These are phyloP conservation scores for Chamaea fasciata DNA, from an alignment of 2,113 vertebrate genomes.

Conservation along the genomic window DNA sequence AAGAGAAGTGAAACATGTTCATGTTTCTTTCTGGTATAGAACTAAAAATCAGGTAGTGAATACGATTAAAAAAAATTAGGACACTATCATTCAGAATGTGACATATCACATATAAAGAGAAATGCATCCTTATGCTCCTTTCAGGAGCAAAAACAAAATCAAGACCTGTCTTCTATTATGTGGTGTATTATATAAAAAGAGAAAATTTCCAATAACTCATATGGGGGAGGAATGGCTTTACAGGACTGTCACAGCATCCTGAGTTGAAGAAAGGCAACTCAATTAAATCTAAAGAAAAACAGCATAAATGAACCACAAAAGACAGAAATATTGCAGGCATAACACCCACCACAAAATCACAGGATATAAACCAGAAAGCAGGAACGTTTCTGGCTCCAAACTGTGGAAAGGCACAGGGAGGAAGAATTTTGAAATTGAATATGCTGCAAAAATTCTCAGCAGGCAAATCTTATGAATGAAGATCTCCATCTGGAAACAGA, in stretches of 20 bases:
- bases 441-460: slow-evolving; percentile 16
- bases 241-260: background rate
- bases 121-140: background rate
- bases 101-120: background rate
- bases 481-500: slow-evolving; percentile 66
- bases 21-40: background rate
- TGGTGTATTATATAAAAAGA: background rate
- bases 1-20: background rate
- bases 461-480: slow-evolving; percentile 55
- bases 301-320: slow-evolving; percentile 14
- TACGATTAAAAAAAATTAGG: background rate
- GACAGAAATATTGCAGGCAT: background rate
- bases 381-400: background rate
- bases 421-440: background rate
- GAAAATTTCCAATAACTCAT: background rate
- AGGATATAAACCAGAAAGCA: background rate
- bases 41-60: background rate
- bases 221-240: background rate
- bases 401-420: background rate
- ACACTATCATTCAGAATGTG: background rate
- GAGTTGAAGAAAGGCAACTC: background rate
- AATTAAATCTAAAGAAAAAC: background rate
- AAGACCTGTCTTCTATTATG: background rate
- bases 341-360: background rate
- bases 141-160: background rate